phyloP scores from a whole-genome alignment of 2,888 invertebrate species.

The Drosophila setosimentum region DNA sequence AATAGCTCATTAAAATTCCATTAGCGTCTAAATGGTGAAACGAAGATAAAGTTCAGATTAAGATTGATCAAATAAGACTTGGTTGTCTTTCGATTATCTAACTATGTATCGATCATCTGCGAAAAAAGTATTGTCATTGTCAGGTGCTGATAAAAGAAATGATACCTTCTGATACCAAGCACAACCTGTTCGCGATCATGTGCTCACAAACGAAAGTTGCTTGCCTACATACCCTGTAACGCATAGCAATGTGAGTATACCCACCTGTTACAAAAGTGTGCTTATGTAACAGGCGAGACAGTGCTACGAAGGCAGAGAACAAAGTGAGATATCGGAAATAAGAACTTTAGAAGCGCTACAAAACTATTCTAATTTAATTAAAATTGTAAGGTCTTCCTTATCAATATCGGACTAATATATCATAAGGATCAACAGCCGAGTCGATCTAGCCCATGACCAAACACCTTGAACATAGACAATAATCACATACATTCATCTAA shows the following conservation, averaged over 20 bases:
- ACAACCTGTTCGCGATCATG: constrained; percentile 4
- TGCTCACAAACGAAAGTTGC: neutral
- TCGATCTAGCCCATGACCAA: neutral
- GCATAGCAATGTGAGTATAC: neutral
- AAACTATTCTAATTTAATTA: neutral
- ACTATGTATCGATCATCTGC: neutral
- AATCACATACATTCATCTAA: too few relatives aligned
- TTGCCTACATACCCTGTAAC: neutral
- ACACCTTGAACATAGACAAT: too few relatives aligned
- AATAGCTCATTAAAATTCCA: neutral
- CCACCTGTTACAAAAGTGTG: neutral
- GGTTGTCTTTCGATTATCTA: neutral
- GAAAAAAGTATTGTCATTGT: constrained; percentile 5
- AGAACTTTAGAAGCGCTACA: neutral
- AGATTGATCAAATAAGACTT: neutral
- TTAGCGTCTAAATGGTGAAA: constrained; percentile 2
- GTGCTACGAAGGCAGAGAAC: neutral
- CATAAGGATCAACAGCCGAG: neutral
- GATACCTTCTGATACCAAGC: constrained; percentile 3
- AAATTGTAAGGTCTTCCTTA: neutral
- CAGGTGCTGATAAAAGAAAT: constrained; percentile 2
- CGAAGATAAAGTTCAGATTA: neutral
- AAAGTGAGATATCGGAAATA: neutral
- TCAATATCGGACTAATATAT: neutral
- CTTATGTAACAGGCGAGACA: neutral